phyloP scores from a whole-genome alignment of 2,113 vertebrate genomes.

The Mustelus asterias region DNA sequence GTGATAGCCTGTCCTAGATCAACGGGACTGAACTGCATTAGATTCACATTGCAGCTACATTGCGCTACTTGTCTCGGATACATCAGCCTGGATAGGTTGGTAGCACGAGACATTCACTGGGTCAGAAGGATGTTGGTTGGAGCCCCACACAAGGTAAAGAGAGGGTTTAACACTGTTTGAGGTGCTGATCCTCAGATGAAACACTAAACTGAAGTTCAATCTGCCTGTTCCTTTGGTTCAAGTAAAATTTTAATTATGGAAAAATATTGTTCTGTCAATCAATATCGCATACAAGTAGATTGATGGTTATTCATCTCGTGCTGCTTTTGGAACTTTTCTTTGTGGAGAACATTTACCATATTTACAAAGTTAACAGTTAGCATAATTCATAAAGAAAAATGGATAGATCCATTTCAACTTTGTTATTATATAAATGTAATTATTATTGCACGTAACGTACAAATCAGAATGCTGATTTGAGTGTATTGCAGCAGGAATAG shows the following conservation, averaged over 20 bases:
- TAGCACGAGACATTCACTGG: not conserved
- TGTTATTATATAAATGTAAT: not conserved
- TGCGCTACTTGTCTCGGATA: not conserved
- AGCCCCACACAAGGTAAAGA: not conserved
- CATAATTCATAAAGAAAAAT: not conserved
- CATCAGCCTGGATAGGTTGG: not conserved
- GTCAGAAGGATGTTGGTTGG: too few species aligned
- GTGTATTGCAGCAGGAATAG: not conserved
- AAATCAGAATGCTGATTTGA: not conserved
- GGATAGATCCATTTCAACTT: not conserved
- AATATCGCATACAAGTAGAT: not conserved
- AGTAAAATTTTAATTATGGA: not conserved
- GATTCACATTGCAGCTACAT: not conserved
- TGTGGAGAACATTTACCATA: not conserved
- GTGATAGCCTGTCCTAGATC: not conserved
- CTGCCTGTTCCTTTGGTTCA: not conserved
- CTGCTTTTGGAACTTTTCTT: not conserved
- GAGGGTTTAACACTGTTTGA: not conserved
- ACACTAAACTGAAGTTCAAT: not conserved
- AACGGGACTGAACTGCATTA: not conserved
- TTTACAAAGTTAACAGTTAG: not conserved
- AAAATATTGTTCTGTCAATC: not conserved
- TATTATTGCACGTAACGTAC: not conserved
- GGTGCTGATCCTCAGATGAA: not conserved
- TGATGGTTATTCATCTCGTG: not conserved